Percentiles rank a stretch among this genome's conserved stretches.
These are phyloP conservation scores for Alectoris magna DNA, from an alignment of 2,797 vertebrate genomes.

Conservation along the genomic window DNA sequence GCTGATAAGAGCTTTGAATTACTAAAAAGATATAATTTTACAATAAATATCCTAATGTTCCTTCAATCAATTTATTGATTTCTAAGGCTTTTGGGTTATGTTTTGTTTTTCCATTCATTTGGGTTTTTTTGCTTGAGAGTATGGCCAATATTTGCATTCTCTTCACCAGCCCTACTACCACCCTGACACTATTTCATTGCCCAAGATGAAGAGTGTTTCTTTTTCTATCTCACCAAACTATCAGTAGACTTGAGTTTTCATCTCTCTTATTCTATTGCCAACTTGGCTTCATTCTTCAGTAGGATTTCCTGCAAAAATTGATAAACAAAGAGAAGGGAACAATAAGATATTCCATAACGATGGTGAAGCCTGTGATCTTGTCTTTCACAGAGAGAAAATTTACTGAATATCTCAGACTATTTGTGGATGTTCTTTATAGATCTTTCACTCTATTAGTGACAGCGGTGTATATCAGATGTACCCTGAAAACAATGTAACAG, in stretches of 20 bases:
- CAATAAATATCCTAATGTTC: neutral
- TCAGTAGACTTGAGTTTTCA: neutral
- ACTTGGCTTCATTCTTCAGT: neutral
- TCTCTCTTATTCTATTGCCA: neutral
- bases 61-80: neutral
- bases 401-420: neutral
- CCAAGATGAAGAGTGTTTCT: neutral
- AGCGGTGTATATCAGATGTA: neutral
- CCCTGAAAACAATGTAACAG: neutral
- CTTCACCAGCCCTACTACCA: neutral
- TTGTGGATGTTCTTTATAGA: neutral
- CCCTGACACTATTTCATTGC: neutral
- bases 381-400: neutral
- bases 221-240: neutral
- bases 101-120: neutral
- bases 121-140: neutral
- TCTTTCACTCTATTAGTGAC: neutral
- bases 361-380: neutral
- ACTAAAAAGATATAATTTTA: neutral
- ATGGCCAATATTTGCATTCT: neutral
- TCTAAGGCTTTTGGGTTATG: neutral
- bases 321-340: neutral
- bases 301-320: neutral
- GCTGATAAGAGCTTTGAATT: neutral
- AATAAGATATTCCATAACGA: neutral